These are phyloP conservation scores for Artemia franciscana DNA, from an alignment of 1,140 invertebrate genomes.

Conservation along the genomic window DNA sequence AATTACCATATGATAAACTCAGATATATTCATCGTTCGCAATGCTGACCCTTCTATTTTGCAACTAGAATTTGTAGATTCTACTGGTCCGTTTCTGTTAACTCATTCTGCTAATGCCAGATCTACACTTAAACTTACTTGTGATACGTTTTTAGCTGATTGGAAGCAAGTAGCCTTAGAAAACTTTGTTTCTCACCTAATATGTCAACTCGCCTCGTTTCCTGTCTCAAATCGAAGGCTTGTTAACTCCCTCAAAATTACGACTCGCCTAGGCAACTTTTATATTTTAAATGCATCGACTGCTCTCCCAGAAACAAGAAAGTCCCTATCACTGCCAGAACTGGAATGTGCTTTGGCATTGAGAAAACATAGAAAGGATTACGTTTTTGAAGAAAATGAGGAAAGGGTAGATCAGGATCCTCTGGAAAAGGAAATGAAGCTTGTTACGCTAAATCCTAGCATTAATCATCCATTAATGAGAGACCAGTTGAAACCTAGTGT, in stretches of 20 bases:
- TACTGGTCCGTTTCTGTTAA: not conserved
- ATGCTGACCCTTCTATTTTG: not conserved
- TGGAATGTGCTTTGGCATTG: not conserved
- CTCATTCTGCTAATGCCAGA: not conserved
- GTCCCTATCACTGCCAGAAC: not conserved
- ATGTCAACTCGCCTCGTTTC: not conserved
- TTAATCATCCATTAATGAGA: not conserved
- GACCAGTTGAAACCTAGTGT: not conserved
- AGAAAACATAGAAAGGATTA: not conserved
- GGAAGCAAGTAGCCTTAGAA: not conserved
- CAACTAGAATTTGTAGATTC: not conserved
- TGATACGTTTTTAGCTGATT: not conserved
- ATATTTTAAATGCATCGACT: not conserved
- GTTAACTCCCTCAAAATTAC: not conserved
- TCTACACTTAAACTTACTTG: not conserved
- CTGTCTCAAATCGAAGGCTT: not conserved
- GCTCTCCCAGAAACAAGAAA: not conserved
- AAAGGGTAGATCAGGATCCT: not conserved
- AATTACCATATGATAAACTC: not conserved
- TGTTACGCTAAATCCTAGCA: not conserved
- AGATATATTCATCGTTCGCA: not conserved
- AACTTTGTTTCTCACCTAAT: not conserved
- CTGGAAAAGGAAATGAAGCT: not conserved
- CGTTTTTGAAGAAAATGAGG: not conserved
- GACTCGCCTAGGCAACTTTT: not conserved